phyloP scores from a whole-genome alignment of 2,113 vertebrate genomes.

The Vidua chalybeata region DNA sequence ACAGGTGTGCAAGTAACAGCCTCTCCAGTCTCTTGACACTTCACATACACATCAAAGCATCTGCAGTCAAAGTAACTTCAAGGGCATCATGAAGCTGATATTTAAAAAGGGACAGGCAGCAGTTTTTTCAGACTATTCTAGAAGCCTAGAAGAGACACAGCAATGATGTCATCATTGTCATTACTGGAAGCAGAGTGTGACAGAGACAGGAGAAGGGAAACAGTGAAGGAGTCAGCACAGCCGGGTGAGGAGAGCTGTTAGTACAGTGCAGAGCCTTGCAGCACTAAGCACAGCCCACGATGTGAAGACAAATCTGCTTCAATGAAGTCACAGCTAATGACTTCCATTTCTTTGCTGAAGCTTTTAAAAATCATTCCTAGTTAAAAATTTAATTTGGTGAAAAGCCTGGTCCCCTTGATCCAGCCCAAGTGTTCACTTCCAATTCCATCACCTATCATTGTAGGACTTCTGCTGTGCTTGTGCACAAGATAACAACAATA shows the following conservation, averaged over 20 bases:
- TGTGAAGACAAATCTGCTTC: not conserved
- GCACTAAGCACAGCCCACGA: not conserved
- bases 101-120: slow-evolving; percentile 28
- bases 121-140: slow-evolving; percentile 30
- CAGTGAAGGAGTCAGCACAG: slow-evolving; percentile 5
- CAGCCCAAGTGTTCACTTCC: not conserved
- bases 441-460: not conserved
- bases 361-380: not conserved
- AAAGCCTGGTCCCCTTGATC: not conserved
- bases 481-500: not conserved
- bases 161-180: not conserved
- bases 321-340: not conserved
- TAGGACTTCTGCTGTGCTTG: not conserved
- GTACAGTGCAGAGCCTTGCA: not conserved
- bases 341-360: not conserved
- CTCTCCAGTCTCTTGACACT: not conserved
- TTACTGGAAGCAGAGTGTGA: not conserved
- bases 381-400: not conserved
- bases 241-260: not conserved
- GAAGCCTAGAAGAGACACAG: slow-evolving; percentile 5
- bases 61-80: not conserved
- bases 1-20: not conserved
- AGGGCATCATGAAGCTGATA: slow-evolving; percentile 28
- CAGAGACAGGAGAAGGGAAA: not conserved
- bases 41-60: not conserved